Evolutionary conservation across 2,113 vertebrate genomes (phyloP), one percentile per base, ranked within the genome.

Genomic region (Gasterosteus nipponicus): DNA sequence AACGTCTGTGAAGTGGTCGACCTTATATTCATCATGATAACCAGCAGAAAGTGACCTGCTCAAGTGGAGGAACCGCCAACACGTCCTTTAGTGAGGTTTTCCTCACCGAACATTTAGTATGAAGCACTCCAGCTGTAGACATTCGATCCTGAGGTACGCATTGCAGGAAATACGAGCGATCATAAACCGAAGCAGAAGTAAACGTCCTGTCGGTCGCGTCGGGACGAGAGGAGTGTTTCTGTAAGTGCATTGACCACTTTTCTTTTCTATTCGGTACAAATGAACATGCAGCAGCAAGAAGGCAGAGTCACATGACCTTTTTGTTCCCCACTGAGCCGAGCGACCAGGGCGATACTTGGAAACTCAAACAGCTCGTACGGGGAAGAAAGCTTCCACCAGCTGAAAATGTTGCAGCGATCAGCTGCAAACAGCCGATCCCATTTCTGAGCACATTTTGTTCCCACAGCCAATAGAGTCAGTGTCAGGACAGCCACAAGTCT

Each of bases 361-460:
- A 70, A 49, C 18, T 38, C 15, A 29, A 29, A 31, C 10, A 58
- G 54, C 18, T 59, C 16, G 33, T 46, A 18, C 35, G 4, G 46
- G 42, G 8, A 71, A 41, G 19, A 57, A 57, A 44, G 33, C 35
- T n/a, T 60, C 15, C 31, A 4, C 19, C 19, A 42, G 39, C 41
- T 18, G 3, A 29, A 31, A 31, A 26, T 33, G 51, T 78, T 59
- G 1, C 29, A 33, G 22, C 41, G 6, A 57, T 47, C 56, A 70
- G 51, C 19, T 63, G 53, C 22, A 72, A 71, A 70, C 3, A 51
- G 47, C 51, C n/a, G 16, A 22, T 78, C 33, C 51, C 61, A 61
- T 44, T 35, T n/a, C 15, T 19, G 44, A 58, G 69, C 7, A 10
- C 33, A 26, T 39, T 61, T 54, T 10, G 10, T 60, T 66, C 44